A percentile compares a stretch with the other conserved stretches of the same genome.
These are phyloP conservation scores for Andinoacara biseriatus DNA, from an alignment of 2,113 vertebrate species.

Conservation along the genomic window DNA sequence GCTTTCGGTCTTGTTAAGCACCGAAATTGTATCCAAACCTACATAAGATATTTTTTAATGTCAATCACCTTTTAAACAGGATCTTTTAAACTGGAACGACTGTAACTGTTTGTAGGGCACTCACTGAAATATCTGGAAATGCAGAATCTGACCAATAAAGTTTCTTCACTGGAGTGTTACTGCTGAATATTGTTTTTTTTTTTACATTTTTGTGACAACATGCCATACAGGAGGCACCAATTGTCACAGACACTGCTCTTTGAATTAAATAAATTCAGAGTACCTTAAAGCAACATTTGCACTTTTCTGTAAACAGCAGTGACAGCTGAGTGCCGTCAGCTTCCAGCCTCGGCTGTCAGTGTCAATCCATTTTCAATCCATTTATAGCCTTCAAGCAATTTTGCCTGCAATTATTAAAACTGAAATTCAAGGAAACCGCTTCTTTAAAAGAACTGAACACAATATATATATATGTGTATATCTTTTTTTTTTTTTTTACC, in stretches of 20 bases:
- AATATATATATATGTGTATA: no score
- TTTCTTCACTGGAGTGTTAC: not conserved
- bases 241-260: not conserved
- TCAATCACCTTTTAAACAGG: not conserved
- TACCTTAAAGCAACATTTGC: constrained; percentile 1
- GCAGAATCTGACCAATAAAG: not conserved
- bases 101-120: not conserved
- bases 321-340: not conserved
- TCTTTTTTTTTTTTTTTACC: not conserved
- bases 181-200: not conserved
- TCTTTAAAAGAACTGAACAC: not conserved
- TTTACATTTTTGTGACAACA: not conserved
- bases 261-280: no score
- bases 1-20: not conserved
- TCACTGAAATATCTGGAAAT: not conserved
- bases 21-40: not conserved
- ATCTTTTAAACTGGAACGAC: no score
- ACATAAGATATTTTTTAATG: not conserved
- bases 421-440: not conserved
- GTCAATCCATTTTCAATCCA: not conserved
- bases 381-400: not conserved
- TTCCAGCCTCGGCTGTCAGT: constrained; percentile 3
- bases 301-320: not conserved
- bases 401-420: not conserved
- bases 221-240: not conserved